Conservation (phyloP, 1,140 invertebrate genomes). For the Lucilia sericata region DNA sequence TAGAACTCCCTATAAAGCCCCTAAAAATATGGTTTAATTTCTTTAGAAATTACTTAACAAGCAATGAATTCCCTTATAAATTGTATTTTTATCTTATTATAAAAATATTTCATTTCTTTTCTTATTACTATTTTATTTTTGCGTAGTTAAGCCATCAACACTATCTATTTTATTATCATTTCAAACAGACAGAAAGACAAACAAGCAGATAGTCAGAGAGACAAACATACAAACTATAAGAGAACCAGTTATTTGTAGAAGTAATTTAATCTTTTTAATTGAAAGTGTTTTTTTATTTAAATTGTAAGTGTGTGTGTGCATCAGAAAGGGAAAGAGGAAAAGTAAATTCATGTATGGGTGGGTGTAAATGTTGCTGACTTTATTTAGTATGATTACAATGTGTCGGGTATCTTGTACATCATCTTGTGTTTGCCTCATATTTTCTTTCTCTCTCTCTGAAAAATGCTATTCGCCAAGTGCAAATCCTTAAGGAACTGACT, state of each 20-base stretch:
- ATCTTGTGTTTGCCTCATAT: not conserved
- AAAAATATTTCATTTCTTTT: too few relatives aligned
- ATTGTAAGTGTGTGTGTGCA: not conserved
- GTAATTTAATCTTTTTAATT: constrained; percentile 18
- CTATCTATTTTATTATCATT: constrained; percentile 17
- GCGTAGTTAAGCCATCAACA: constrained; percentile 9
- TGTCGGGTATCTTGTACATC: not conserved
- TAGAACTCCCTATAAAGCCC: too few relatives aligned
- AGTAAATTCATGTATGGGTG: not conserved
- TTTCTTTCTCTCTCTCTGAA: not conserved
- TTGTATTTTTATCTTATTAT: too few relatives aligned
- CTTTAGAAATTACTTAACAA: too few relatives aligned
- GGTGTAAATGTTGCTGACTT: not conserved
- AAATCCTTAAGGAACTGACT: constrained; percentile 23
- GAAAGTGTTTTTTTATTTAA: constrained; percentile 17
- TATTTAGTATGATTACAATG: constrained; percentile 10
- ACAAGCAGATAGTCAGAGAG: not conserved
- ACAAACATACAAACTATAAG: not conserved
- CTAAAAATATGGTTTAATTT: too few relatives aligned
- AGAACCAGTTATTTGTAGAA: not conserved
- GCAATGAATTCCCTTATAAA: too few relatives aligned
- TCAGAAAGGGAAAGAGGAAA: not conserved
- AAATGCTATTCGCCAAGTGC: not conserved
- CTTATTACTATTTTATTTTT: too few relatives aligned
- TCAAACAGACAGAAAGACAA: not conserved